Evolutionary conservation across 2,797 vertebrate genomes (phyloP).

Genomic region (Tiaroga cobitis): DNA sequence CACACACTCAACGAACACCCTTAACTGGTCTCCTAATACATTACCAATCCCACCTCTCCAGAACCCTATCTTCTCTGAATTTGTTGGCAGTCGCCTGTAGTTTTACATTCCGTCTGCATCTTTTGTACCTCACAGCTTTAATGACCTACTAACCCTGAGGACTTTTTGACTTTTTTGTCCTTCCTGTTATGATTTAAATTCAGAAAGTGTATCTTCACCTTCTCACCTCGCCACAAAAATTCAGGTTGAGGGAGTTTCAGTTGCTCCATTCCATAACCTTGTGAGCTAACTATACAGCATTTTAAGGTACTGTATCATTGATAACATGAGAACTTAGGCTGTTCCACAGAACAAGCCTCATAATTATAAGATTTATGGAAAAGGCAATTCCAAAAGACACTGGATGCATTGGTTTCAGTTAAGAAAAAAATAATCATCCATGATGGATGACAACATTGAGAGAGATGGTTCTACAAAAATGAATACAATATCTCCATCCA

Average conservation of each 20-base stretch:
- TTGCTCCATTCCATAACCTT: background rate
- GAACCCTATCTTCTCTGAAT: conserved; percentile 37
- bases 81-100: conserved; percentile 34
- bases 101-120: conserved; percentile 41
- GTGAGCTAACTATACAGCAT: background rate
- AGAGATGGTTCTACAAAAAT: background rate
- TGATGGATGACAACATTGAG: background rate
- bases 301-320: background rate
- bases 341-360: background rate
- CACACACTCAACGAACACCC: conserved; percentile 38
- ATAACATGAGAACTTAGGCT: background rate
- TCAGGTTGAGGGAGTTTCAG: background rate
- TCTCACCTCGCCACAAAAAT: background rate
- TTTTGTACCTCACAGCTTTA: conserved; percentile 53
- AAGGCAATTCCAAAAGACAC: background rate
- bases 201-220: conserved; percentile 31
- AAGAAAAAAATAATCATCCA: no score
- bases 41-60: conserved; percentile 54
- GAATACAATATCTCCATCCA: background rate
- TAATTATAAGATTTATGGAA: background rate
- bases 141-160: conserved; percentile 58
- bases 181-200: conserved; percentile 22
- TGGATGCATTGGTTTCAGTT: background rate
- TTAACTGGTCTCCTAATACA: conserved; percentile 54
- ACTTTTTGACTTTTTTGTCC: background rate